Percentiles rank a stretch among this genome's conserved stretches.
These are phyloP conservation scores for Decapterus maruadsi DNA, from an alignment of 2,797 vertebrate genomes.

Conservation along the genomic window DNA sequence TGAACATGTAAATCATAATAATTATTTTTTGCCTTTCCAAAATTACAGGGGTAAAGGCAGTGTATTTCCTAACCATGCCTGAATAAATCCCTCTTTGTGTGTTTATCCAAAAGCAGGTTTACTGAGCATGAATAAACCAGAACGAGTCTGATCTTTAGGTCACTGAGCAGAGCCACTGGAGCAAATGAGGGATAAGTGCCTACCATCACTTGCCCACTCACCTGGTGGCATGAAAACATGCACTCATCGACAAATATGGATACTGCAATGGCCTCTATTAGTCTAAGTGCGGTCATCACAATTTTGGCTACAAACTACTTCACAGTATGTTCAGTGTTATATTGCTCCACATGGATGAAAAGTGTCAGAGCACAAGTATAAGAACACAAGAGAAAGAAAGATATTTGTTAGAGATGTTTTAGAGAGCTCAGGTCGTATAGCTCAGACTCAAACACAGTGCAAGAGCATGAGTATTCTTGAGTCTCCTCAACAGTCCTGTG, in stretches of 20 bases:
- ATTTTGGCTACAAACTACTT: not conserved
- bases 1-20: not conserved
- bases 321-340: not conserved
- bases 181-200: not conserved
- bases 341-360: not conserved
- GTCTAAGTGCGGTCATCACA: not conserved
- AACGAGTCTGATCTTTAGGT: not conserved
- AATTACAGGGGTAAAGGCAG: not conserved
- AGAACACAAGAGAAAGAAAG: not conserved
- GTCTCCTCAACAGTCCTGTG: conserved; percentile 8
- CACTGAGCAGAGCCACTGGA: not conserved
- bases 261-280: not conserved
- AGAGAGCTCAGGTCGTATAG: not conserved
- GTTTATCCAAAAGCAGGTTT: not conserved
- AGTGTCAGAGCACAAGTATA: not conserved
- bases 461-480: not conserved
- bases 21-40: not conserved
- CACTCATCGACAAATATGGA: not conserved
- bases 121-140: not conserved
- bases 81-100: not conserved
- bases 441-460: conserved; percentile 1
- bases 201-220: not conserved
- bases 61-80: not conserved
- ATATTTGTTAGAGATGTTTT: conserved; percentile 19
- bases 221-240: not conserved